phyloP scores from a whole-genome alignment of 2,797 vertebrate genomes.

The Tapera naevia region DNA sequence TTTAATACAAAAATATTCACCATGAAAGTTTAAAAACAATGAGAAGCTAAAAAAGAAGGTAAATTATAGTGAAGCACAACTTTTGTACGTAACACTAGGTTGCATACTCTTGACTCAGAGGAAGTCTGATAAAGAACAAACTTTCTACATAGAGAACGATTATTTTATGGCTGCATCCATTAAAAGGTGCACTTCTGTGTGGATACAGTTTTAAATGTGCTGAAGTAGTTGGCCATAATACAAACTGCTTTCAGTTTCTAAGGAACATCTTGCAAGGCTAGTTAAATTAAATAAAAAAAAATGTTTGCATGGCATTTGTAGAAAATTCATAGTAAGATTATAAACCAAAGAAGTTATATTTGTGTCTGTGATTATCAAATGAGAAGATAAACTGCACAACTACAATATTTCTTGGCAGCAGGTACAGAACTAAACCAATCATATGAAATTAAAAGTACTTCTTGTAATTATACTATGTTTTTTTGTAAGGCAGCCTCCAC shows the following conservation, averaged over 20 bases:
- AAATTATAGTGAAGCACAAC: not conserved
- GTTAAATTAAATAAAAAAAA: not conserved
- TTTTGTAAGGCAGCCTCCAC: not conserved
- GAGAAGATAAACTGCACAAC: not conserved
- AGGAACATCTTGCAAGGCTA: not conserved
- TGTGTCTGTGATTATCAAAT: not conserved
- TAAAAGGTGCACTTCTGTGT: not conserved
- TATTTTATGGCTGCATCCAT: not conserved
- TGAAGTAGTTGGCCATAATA: not conserved
- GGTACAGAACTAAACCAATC: not conserved
- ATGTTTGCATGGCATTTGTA: not conserved
- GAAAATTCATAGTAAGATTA: not conserved
- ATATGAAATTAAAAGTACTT: not conserved
- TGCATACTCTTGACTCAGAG: not conserved
- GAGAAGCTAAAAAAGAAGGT: not conserved
- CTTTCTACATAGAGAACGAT: accelerated
- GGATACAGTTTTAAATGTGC: not conserved
- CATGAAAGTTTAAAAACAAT: not conserved
- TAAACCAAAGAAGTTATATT: not conserved
- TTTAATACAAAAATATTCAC: not conserved
- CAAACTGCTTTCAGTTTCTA: not conserved
- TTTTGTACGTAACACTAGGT: not conserved
- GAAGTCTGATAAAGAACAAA: not conserved
- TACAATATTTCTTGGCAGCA: not conserved
- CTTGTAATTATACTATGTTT: not conserved